phyloP scores from a whole-genome alignment of 2,888 invertebrate species.

The Dasypolia templi region DNA sequence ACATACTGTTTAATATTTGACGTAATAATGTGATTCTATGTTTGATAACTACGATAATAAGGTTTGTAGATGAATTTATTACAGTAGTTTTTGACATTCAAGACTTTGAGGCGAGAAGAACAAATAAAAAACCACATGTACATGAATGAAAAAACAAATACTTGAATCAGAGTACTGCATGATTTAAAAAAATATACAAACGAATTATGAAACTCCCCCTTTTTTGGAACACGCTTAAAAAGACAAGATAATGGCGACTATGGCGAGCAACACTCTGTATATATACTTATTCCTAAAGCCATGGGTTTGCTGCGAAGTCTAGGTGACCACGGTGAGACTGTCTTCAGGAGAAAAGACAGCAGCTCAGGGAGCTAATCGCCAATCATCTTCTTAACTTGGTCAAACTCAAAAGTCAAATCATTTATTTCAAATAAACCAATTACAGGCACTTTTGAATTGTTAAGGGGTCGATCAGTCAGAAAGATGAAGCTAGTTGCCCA shows the following conservation, averaged over 20 bases:
- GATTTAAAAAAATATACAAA: not conserved
- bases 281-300: too few relatives aligned
- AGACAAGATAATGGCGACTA: not conserved
- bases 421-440: too few relatives aligned
- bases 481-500: too few relatives aligned
- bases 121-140: not conserved
- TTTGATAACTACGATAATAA: slow-evolving; percentile 46
- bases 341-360: too few relatives aligned
- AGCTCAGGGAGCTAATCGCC: too few relatives aligned
- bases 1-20: slow-evolving; percentile 63
- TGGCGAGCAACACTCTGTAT: not conserved
- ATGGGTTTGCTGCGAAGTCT: not conserved
- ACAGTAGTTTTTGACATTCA: slow-evolving; percentile 9
- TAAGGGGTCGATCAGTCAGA: too few relatives aligned
- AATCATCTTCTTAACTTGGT: too few relatives aligned
- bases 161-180: too few relatives aligned
- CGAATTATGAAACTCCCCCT: not conserved
- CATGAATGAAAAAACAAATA: not conserved
- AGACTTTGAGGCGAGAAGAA: not conserved
- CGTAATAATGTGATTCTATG: slow-evolving; percentile 64
- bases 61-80: slow-evolving; percentile 43
- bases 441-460: too few relatives aligned
- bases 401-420: too few relatives aligned
- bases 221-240: not conserved
- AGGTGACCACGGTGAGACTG: not conserved